phyloP scores from a whole-genome alignment of 2,797 vertebrate genomes.

The Neoniphon sammara region DNA sequence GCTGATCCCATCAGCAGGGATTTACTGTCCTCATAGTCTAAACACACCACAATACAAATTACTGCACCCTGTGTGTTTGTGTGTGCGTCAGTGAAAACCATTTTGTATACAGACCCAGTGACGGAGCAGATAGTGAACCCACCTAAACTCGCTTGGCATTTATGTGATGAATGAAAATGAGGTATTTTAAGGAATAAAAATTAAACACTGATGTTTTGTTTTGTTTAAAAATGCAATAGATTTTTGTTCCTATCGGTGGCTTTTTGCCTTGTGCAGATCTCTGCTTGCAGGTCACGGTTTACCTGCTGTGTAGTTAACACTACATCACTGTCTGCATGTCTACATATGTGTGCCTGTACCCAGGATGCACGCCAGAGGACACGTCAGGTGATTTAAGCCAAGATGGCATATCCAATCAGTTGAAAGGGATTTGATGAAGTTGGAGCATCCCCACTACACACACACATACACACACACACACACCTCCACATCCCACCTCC shows the following conservation, averaged over 20 bases:
- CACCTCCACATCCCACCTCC: conserved; percentile 49
- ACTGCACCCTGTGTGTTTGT: conserved; percentile 21
- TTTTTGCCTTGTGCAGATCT: background rate
- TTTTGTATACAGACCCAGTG: background rate
- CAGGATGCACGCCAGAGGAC: conserved; percentile 28
- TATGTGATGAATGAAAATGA: too few species aligned
- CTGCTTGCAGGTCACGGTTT: background rate
- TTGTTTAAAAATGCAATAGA: background rate
- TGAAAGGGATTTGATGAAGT: conserved; percentile 61
- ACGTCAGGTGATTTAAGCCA: conserved; percentile 63
- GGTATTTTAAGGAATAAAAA: too few species aligned
- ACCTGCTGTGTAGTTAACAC: background rate
- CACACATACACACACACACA: background rate
- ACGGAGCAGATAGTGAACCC: background rate
- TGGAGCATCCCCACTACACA: conserved; percentile 18
- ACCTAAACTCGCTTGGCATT: background rate
- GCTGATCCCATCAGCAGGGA: conserved; percentile 71
- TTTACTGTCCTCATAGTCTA: conserved; percentile 56
- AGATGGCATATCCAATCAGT: conserved; percentile 53
- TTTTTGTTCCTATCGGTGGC: background rate
- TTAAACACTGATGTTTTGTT: too few species aligned
- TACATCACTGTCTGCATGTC: background rate
- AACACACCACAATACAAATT: conserved; percentile 57
- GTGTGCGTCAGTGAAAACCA: background rate
- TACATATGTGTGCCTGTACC: background rate